These are phyloP conservation scores for Malurus cyaneus DNA, from an alignment of 2,113 vertebrate species.

Conservation along the genomic window DNA sequence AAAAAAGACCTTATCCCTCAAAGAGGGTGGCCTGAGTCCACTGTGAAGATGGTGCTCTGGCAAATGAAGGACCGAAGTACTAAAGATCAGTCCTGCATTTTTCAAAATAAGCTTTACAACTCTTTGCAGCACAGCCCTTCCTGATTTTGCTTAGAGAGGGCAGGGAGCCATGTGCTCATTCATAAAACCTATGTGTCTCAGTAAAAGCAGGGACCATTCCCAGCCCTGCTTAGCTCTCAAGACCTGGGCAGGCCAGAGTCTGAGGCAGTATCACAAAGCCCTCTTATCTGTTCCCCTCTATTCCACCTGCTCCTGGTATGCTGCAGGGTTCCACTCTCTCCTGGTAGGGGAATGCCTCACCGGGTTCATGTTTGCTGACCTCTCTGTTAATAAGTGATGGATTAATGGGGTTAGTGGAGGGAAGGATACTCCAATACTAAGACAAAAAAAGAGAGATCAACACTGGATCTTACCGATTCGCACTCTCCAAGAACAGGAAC, in stretches of 20 bases:
- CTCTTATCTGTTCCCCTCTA: background rate
- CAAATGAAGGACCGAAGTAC: background rate
- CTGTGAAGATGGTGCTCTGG: background rate
- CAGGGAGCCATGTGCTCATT: background rate
- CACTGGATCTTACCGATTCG: constrained; percentile 85
- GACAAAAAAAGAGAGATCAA: background rate
- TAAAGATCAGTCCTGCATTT: background rate
- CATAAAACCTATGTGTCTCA: background rate
- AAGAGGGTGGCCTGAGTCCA: background rate
- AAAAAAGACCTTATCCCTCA: background rate
- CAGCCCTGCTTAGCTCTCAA: constrained; percentile 1
- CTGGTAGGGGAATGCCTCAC: background rate
- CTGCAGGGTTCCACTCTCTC: background rate
- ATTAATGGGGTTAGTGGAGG: background rate
- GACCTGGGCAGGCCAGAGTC: background rate
- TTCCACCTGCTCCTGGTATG: background rate
- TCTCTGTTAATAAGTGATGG: constrained; percentile 24
- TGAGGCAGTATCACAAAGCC: background rate
- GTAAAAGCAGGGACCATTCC: background rate
- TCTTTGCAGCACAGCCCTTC: background rate
- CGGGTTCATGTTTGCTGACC: constrained; percentile 3
- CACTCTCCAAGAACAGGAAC: constrained; percentile 97
- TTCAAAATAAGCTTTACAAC: background rate
- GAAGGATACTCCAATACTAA: background rate
- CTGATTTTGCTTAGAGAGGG: background rate